phyloP scores from a whole-genome alignment of 2,797 vertebrate species.

The Diplodus puntazzo region DNA sequence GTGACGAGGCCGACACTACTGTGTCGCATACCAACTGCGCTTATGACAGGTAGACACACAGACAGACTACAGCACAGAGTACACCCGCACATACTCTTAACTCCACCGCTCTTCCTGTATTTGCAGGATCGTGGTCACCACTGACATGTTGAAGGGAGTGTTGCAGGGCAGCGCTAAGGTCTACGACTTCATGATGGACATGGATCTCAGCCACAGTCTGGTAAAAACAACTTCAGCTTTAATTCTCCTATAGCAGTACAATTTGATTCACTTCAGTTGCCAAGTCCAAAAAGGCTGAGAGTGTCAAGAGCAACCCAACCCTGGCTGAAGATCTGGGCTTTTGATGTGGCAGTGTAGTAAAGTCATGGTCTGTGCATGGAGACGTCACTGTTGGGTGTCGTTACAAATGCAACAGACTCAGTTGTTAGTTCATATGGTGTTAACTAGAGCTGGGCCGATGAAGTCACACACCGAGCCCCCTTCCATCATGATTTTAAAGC shows the following conservation, averaged over 20 bases:
- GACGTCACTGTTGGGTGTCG: no score
- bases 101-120: background rate
- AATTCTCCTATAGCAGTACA: no score
- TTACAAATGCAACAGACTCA: no score
- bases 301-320: background rate
- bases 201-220: conserved; percentile 84
- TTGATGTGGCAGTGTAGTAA: background rate
- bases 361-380: no score
- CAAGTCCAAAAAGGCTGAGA: background rate
- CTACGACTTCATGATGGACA: conserved; percentile 85
- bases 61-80: no score
- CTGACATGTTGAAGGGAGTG: conserved; percentile 82
- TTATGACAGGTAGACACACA: conserved; percentile 88
- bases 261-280: background rate
- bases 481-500: no score
- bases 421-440: no score
- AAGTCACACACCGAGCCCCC: no score
- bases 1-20: conserved; percentile 87
- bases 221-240: conserved; percentile 75
- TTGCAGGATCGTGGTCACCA: conserved; percentile 89
- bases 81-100: background rate
- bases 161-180: conserved; percentile 79
- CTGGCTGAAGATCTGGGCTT: background rate
- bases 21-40: conserved; percentile 87
- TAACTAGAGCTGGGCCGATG: no score